Base-by-base conservation (phyloP, 37 sponge, comb jelly and placozoan genomes). In the Cladorhizidae sp. region DNA sequence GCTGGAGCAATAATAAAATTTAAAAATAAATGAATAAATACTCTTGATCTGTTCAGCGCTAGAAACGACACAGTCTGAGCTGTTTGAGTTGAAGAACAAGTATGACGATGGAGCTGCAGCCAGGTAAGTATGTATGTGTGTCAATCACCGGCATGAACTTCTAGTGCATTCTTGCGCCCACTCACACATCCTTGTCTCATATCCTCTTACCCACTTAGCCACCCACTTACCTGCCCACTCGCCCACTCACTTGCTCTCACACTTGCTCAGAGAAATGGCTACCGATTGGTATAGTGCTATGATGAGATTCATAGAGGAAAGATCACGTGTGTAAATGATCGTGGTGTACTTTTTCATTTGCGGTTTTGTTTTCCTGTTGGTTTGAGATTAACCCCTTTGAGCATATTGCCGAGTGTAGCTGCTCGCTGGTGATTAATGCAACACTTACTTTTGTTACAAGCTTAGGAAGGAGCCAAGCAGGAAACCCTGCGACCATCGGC, bases 11-110 rank as follows among this genome's bases (percentile, higher is more conserved):
- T 28, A 31, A 3, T 68, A 18, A 37, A 7, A 35, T 38, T 18
- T 68, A 5, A 37, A 3, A 20, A 8, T 28, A 31, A 38, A 21
- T 3, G 69, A 26, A 26, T 20, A 22, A 29, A 33, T 37, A 38
- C 3, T 37, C 25, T 37, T 36, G 57, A 31, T 43, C 17, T 72
- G 65, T 72, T 6, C 54, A 94, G 95, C 97, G 21, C 73, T 97
- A n/a, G 93, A 97, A 57, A 56, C 86, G 3, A 86, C 95, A 20
- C 95, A 97, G 40, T 78, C 88, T 33, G 97, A 97, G 49, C 79
- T 97, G 39, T 88, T 97, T 86, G 97, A 97, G 43, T 64, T 97
- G 39, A 97, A 97, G 86, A 86, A 82, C 38, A 97, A 89, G 76
- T 91, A 83, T 87, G 97, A 97, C 40, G 95, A 89, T 8, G 93